Conservation (phyloP, 1,140 invertebrate species). For the Elymnias hypermnestra region DNA sequence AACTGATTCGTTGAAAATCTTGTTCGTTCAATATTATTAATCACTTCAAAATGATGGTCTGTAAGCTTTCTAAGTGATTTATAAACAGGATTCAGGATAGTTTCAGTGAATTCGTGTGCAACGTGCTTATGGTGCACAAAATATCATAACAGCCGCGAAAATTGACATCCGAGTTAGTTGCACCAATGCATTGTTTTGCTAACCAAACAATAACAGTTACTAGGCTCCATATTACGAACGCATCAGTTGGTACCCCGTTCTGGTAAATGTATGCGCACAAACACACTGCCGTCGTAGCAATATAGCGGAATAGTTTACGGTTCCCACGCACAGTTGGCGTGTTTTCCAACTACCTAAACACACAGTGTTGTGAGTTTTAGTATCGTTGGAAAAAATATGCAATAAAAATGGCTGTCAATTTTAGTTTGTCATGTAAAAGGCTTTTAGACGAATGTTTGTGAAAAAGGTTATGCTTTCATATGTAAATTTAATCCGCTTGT, state of each 20-base stretch:
- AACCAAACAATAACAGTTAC: conserved; percentile 22
- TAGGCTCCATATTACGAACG: conserved; percentile 15
- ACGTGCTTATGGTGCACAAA: too few relatives aligned
- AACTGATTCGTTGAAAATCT: too few relatives aligned
- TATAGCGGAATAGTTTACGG: conserved; percentile 10
- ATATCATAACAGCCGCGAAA: conserved; percentile 11
- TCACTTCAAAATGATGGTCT: too few relatives aligned
- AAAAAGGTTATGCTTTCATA: background rate
- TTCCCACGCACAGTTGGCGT: conserved; percentile 10
- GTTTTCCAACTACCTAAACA: conserved; percentile 14
- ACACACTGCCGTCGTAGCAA: conserved; percentile 17
- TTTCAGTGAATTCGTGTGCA: too few relatives aligned
- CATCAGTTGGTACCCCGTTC: conserved; percentile 13
- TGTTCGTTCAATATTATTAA: too few relatives aligned
- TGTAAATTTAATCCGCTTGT: background rate
- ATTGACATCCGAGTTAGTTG: conserved; percentile 13
- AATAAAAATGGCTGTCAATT: conserved; percentile 1
- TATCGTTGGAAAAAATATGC: background rate
- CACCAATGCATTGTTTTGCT: conserved; percentile 16
- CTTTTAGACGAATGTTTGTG: conserved; percentile 1
- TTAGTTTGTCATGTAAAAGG: conserved; percentile 3
- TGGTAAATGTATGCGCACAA: conserved; percentile 20
- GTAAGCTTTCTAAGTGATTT: too few relatives aligned
- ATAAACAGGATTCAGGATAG: too few relatives aligned
- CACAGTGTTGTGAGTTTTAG: conserved; percentile 2